Conservation (phyloP, 2,113 vertebrate genomes). For the Neogale vison region DNA sequence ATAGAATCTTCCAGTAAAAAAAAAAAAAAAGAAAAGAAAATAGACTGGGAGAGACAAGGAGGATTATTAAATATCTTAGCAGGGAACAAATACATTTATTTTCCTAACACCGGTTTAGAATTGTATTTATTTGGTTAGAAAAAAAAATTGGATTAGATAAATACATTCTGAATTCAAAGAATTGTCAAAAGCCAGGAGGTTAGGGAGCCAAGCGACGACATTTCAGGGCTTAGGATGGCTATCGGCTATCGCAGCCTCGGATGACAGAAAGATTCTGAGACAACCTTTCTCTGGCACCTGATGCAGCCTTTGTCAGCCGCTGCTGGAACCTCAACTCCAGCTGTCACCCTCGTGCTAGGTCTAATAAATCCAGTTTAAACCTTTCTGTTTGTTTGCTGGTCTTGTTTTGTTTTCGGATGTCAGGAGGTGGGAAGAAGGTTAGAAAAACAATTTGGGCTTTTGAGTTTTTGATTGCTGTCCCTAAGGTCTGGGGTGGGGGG, state of each 20-base stretch:
- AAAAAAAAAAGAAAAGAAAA: conserved; percentile 36
- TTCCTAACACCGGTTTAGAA: conserved; percentile 32
- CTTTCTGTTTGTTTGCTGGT: conserved; percentile 40
- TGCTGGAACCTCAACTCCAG: neutral
- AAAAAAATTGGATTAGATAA: conserved; percentile 40
- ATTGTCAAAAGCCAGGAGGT: neutral
- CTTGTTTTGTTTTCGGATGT: conserved; percentile 50
- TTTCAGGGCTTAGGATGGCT: neutral
- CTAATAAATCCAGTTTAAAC: conserved; percentile 32
- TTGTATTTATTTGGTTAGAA: conserved; percentile 12
- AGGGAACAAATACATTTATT: conserved; percentile 24
- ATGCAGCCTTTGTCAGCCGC: neutral
- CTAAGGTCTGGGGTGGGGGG: neutral
- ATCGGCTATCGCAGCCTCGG: fast-evolving
- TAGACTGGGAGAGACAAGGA: neutral
- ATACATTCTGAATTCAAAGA: conserved; percentile 32
- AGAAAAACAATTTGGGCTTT: neutral
- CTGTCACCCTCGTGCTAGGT: conserved; percentile 12
- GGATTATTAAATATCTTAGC: conserved; percentile 22
- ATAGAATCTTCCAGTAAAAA: neutral
- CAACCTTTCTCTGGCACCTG: neutral
- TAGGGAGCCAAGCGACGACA: neutral
- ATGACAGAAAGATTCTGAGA: neutral
- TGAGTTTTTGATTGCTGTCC: neutral
- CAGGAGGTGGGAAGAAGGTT: neutral